These are phyloP conservation scores for Eupithecia tripunctaria DNA, from an alignment of 2,888 invertebrate genomes.

Conservation along the genomic window DNA sequence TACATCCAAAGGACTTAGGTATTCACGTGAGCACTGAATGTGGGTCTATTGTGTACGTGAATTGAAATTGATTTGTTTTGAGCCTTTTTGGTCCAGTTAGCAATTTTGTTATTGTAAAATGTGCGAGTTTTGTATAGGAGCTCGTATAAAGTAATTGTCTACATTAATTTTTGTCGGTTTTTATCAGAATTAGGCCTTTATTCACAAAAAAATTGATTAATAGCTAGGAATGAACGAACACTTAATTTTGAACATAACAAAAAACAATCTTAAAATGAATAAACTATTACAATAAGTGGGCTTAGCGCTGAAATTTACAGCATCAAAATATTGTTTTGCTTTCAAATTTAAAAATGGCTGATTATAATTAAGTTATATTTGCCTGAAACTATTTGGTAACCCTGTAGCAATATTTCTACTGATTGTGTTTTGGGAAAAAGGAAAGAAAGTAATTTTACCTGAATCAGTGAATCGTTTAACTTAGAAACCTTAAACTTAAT, in stretches of 20 bases:
- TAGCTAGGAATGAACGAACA: background rate
- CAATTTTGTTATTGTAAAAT: background rate
- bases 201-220: background rate
- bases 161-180: background rate
- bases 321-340: background rate
- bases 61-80: constrained; percentile 9
- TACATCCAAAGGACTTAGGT: constrained; percentile 54
- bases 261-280: background rate
- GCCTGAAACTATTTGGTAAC: too few species aligned
- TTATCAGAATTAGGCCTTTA: background rate
- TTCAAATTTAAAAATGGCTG: too few species aligned
- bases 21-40: constrained; percentile 19
- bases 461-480: background rate
- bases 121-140: background rate
- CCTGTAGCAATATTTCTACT: background rate
- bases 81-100: constrained; percentile 5
- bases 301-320: too few species aligned
- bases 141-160: background rate
- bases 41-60: constrained; percentile 9
- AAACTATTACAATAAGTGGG: too few species aligned
- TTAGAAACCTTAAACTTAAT: constrained; percentile 40
- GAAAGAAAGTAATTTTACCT: background rate
- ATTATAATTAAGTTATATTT: too few species aligned
- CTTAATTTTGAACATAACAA: background rate
- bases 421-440: background rate